A percentile compares a stretch with the other conserved stretches of the same genome.
phyloP scores from a whole-genome alignment of 2,797 vertebrate genomes.

The Mormyrops attenuatus region DNA sequence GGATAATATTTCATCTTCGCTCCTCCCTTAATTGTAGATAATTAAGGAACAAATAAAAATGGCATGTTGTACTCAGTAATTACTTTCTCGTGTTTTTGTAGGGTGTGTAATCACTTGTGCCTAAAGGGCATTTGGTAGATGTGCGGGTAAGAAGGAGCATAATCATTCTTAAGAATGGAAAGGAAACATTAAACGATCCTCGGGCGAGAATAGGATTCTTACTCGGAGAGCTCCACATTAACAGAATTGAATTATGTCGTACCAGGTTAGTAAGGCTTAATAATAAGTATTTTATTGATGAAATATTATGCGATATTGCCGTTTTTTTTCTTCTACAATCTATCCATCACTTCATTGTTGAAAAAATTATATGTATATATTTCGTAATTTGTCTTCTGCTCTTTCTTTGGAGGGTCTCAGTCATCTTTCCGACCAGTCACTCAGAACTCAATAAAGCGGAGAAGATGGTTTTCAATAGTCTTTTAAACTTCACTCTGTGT shows the following conservation, averaged over 20 bases:
- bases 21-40: neutral
- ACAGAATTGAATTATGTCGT: neutral
- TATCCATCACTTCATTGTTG: neutral
- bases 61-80: neutral
- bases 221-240: neutral
- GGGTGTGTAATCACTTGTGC: neutral
- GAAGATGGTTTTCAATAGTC: constrained; percentile 25
- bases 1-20: neutral
- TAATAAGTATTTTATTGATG: neutral
- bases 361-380: neutral
- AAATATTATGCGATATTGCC: neutral
- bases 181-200: neutral
- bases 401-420: constrained; percentile 25
- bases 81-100: neutral
- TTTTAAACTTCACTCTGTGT: constrained; percentile 17
- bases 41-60: constrained; percentile 6
- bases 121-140: neutral
- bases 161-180: neutral
- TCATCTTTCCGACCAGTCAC: constrained; percentile 28
- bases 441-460: constrained; percentile 30
- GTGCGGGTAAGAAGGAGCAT: neutral
- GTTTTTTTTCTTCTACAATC: neutral
- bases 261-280: neutral
- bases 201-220: neutral
- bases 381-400: constrained; percentile 18